Conservation (phyloP, 1,140 invertebrate species). For the Zaprionus nigranus region DNA sequence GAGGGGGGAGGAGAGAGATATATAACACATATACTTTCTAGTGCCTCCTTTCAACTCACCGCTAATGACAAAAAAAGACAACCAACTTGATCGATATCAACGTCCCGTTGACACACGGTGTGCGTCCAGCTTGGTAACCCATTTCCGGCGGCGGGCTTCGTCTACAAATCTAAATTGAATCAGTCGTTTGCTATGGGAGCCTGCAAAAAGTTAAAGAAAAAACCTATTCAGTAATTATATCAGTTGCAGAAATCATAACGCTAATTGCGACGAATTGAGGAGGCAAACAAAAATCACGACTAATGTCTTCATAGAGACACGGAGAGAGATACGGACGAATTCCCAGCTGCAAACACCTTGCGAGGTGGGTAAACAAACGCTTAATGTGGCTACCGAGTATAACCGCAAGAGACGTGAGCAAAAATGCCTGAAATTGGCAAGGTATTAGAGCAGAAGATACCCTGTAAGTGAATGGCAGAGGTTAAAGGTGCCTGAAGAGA, state of each 20-base stretch:
- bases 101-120: slow-evolving; percentile 71
- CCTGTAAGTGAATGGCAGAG: background rate
- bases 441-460: background rate
- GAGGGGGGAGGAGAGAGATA: background rate
- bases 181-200: slow-evolving; percentile 21
- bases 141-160: slow-evolving; percentile 46
- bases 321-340: slow-evolving; percentile 10
- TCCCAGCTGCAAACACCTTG: slow-evolving; percentile 19
- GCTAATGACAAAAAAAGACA: slow-evolving; percentile 76
- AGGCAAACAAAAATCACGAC: slow-evolving; percentile 1
- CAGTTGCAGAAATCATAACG: slow-evolving; percentile 24
- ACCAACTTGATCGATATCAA: slow-evolving; percentile 79
- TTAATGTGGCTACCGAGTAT: slow-evolving; percentile 29
- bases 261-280: slow-evolving; percentile 7
- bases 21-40: background rate
- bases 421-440: background rate
- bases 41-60: slow-evolving; percentile 50
- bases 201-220: slow-evolving; percentile 30
- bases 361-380: slow-evolving; percentile 24
- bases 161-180: slow-evolving; percentile 11
- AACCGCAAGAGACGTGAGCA: slow-evolving; percentile 23
- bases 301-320: slow-evolving; percentile 13
- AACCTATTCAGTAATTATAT: slow-evolving; percentile 20
- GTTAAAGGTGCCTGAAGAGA: no score
- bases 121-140: slow-evolving; percentile 66